Base-by-base conservation (phyloP, 2,797 vertebrate genomes). In the Eleutherodactylus coqui region DNA sequence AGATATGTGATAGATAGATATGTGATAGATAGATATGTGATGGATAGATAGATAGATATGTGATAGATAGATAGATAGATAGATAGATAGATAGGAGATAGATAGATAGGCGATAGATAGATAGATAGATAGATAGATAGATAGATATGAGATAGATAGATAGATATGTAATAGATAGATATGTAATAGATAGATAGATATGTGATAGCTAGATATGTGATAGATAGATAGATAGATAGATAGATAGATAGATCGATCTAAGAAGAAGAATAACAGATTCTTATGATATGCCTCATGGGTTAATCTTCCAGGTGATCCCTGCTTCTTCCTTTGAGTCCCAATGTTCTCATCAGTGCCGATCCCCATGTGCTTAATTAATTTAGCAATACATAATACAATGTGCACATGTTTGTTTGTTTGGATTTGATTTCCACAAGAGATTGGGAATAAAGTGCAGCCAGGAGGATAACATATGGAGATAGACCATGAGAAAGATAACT, bases 391-490 rank as follows among this genome's bases (percentile, higher is more conserved):
- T 53, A 34, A 78, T 47, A 62, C 62, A 67, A 53, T 75, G 72
- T 29, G 41, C 51, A 80, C 36, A 70, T 70, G 77, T 82, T 45
- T 86, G 81, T 85, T 85, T 85, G 34, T 76, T 75, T 83, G 47
- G 49, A 53, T 47, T 83, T 47, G 49, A 80, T 87, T 79, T 87
- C 45, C 43, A 53, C 51, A 11, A 38, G 75, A 84, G 67, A 60
- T 11, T 11, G 16, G 75, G 77, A 60, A 84, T 84, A 75, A 75
- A 79, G 75, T 36, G 32, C 14, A 83, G 75, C 81, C 86, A 79
- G 82, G 86, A 87, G 82, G 38, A 87, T 75, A 87, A 87, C 86
- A 87, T 87, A 87, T 87, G 86, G 81, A 83, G 76, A 53, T 78
- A 87, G 53, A 73, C 81, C 82, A 84, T 29, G 76, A 84, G 76